Percentiles rank a stretch among this genome's conserved stretches.
Evolutionary conservation across 2,113 vertebrate genomes (phyloP).

Genomic region (Brachyistius frenatus): DNA sequence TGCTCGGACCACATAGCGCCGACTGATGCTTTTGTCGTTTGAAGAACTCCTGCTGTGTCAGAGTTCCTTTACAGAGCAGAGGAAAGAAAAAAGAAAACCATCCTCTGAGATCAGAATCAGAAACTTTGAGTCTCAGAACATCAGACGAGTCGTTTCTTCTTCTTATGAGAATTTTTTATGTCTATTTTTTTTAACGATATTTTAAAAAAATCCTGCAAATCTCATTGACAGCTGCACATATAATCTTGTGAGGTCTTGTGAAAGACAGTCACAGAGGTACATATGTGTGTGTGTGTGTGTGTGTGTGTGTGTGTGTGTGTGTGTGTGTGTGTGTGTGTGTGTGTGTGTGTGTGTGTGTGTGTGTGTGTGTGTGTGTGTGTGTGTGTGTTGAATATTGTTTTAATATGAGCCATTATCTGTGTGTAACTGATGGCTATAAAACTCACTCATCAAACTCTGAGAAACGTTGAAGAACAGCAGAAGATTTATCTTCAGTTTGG

Average conservation of each 20-base stretch:
- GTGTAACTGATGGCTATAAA: constrained; percentile 32
- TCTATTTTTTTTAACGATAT: constrained; percentile 12
- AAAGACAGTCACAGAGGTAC: background rate
- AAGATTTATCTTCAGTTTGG: constrained; percentile 8
- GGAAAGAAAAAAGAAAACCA: background rate
- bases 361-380: background rate
- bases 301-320: too few species aligned
- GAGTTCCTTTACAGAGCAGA: constrained; percentile 18
- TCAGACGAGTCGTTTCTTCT: background rate
- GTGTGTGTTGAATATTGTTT: constrained; percentile 22
- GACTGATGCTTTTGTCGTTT: constrained; percentile 53
- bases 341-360: too few species aligned
- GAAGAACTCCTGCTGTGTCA: constrained; percentile 27
- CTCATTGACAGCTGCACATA: constrained; percentile 8
- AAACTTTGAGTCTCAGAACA: background rate
- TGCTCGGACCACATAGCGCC: constrained; percentile 25
- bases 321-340: too few species aligned
- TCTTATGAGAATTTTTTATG: background rate
- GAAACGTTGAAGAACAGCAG: background rate
- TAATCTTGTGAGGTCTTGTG: constrained; percentile 18
- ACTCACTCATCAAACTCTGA: constrained; percentile 13
- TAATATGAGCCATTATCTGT: background rate
- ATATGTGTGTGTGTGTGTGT: too few species aligned
- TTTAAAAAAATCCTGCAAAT: constrained; percentile 8
- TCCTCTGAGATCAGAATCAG: background rate